Evolutionary conservation across 2,888 invertebrate genomes (phyloP), one percentile per base, ranked within the genome.

Genomic region (Neoaliturus tenellus): DNA sequence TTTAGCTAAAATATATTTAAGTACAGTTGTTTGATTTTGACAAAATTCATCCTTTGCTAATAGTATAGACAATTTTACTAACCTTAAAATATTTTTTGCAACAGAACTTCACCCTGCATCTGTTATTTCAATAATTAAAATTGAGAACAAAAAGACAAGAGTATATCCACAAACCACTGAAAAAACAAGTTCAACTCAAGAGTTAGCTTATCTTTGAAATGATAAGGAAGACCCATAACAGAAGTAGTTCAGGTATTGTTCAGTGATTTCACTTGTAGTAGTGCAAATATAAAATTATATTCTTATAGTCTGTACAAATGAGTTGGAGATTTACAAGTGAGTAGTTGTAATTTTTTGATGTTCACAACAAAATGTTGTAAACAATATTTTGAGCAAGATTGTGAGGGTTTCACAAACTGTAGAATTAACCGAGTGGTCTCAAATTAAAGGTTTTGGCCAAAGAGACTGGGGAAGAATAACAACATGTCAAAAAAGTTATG

Each of bases 181-280:
- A 28, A 62, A n/a, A 25, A 20, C 62, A 28, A 28, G 62, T 28
- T 62, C 28, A 28, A 8, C 62, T 62, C 62, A 62, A 62, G 62
- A 62, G 25, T 31, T 14, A 5, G 51, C 23, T 62, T 62, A 62
- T 62, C 62, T 28, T 14, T 12, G 31, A 28, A 5, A 62, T 62
- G 62, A 62, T 62, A 62, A 62, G 28, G 62, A 62, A 62, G 62
- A 12, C 62, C 28, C 17, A 28, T 62, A 31, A 62, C 28, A 3
- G 31, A 62, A 62, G 62, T 62, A 62, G 62, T 31, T 62, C 62
- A 62, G 62, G 62, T 62, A 62, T 28, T 58, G 20, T 58, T 58
- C 4, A 58, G 14, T 58, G 20, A 58, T 25, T 2, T n/a, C n/a
- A 62, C 31, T 62, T 62, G 28, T 62, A n/a, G n/a, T n/a, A 28